These are phyloP conservation scores for Drosophila lacertosa DNA, from an alignment of 1,140 invertebrate species.

Conservation along the genomic window DNA sequence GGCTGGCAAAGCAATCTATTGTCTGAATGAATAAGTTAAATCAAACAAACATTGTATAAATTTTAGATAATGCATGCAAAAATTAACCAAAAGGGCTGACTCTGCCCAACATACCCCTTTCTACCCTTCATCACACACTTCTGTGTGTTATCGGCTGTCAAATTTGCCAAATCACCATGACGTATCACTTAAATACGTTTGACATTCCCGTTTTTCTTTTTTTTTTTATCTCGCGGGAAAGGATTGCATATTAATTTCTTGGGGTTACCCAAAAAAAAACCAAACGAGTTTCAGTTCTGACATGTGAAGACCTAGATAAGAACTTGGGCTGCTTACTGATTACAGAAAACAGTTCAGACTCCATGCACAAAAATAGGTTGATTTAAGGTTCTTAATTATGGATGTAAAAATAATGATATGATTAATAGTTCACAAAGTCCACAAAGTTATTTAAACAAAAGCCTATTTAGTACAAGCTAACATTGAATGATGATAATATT, in stretches of 20 bases:
- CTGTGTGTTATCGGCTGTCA: constrained; percentile 65
- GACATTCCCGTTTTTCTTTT: constrained; percentile 58
- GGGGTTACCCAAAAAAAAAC: neutral
- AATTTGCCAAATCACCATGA: constrained; percentile 80
- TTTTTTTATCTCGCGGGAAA: too few species aligned
- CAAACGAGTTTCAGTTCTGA: neutral
- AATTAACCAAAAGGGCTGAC: constrained; percentile 25
- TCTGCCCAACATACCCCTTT: neutral
- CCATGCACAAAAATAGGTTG: neutral
- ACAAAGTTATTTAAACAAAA: too few species aligned
- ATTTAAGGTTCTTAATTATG: too few species aligned
- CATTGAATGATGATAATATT: too few species aligned
- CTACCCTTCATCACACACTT: neutral
- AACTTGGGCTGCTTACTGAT: neutral
- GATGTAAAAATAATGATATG: too few species aligned
- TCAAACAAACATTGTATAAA: constrained; percentile 55
- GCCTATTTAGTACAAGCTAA: too few species aligned
- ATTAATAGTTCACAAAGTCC: too few species aligned
- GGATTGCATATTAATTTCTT: constrained; percentile 68
- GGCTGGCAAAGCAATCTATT: constrained; percentile 53
- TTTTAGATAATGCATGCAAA: constrained; percentile 75
- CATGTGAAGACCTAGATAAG: constrained; percentile 10
- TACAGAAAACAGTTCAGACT: neutral
- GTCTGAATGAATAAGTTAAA: constrained; percentile 38
- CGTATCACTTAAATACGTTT: constrained; percentile 75